Evolutionary conservation across 2,888 invertebrate genomes (phyloP).

Genomic region (Drosophila parthenogenetica): DNA sequence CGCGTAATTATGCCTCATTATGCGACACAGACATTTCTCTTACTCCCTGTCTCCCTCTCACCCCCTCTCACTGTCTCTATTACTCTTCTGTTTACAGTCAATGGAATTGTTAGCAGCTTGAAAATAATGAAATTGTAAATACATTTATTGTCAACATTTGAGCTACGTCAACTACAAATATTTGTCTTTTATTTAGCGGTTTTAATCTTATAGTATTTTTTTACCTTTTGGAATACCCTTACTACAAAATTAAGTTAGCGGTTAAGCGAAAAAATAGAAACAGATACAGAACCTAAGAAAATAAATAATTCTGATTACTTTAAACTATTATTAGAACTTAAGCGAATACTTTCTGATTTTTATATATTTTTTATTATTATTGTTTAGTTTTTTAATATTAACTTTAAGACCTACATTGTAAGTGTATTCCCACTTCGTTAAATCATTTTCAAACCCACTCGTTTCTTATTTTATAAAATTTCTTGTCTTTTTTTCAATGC

Average conservation of each 20-base stretch:
- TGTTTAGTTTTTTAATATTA: not conserved
- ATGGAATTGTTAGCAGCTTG: constrained; percentile 45
- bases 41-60: constrained; percentile 2
- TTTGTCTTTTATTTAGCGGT: constrained; percentile 50
- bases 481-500: constrained; percentile 19
- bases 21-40: constrained; percentile 41
- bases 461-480: not conserved
- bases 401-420: not conserved
- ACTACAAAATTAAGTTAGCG: not conserved
- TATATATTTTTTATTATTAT: not conserved
- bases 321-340: too few species aligned
- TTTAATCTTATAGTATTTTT: constrained; percentile 43
- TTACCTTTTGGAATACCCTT: not conserved
- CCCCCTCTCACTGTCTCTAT: constrained; percentile 45
- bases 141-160: constrained; percentile 72
- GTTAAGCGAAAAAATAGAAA: too few species aligned
- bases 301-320: too few species aligned
- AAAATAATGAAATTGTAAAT: constrained; percentile 77
- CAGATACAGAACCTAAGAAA: too few species aligned
- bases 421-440: constrained; percentile 3
- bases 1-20: constrained; percentile 71
- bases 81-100: constrained; percentile 62
- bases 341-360: too few species aligned
- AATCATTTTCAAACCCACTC: not conserved
- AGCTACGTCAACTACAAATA: constrained; percentile 64